These are phyloP conservation scores for Lates japonicus DNA, from an alignment of 2,797 vertebrate genomes.

Conservation along the genomic window DNA sequence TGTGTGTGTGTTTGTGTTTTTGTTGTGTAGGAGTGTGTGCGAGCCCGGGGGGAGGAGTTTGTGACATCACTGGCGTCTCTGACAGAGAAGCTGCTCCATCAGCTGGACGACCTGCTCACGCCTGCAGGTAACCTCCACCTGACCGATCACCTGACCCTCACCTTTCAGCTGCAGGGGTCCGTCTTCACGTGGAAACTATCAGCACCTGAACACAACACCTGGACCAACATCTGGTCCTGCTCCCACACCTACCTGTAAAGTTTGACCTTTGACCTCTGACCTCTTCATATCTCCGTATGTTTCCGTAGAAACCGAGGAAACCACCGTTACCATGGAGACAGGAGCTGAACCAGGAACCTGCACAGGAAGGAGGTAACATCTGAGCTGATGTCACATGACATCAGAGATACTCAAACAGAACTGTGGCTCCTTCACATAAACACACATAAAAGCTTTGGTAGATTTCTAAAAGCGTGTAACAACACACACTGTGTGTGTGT, in stretches of 20 bases:
- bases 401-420: not conserved
- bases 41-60: slow-evolving; percentile 81
- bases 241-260: not conserved
- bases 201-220: not conserved
- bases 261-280: not conserved
- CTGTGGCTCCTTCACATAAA: no score
- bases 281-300: slow-evolving; percentile 1
- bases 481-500: no score
- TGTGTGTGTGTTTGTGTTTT: slow-evolving; percentile 15
- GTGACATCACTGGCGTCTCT: slow-evolving; percentile 84
- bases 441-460: no score
- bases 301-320: slow-evolving; percentile 28
- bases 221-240: no score
- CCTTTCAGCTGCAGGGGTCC: not conserved
- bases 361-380: slow-evolving; percentile 43
- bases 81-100: slow-evolving; percentile 87
- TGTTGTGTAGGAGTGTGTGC: slow-evolving; percentile 76
- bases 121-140: slow-evolving; percentile 38
- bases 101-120: slow-evolving; percentile 84
- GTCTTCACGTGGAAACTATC: no score
- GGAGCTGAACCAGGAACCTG: not conserved
- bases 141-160: not conserved
- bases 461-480: no score
- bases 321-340: slow-evolving; percentile 16
- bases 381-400: slow-evolving; percentile 4